A percentile compares a stretch with the other conserved stretches of the same genome.
phyloP scores from a whole-genome alignment of 2,113 vertebrate genomes.

The Psittacara wagleri region DNA sequence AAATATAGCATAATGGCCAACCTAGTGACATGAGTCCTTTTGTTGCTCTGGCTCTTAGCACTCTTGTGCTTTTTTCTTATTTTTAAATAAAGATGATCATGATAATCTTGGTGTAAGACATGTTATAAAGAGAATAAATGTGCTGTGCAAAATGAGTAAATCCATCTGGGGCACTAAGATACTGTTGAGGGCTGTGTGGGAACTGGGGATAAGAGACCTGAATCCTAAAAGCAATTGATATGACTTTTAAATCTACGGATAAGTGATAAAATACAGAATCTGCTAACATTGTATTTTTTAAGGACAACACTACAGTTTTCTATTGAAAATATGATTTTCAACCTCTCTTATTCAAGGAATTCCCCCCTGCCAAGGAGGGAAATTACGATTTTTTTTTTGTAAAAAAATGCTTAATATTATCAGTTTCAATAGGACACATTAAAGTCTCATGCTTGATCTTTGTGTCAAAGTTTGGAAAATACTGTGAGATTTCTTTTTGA shows the following conservation, averaged over 20 bases:
- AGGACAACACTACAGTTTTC: neutral
- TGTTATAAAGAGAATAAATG: neutral
- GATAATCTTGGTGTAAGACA: neutral
- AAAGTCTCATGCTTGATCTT: neutral
- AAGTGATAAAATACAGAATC: neutral
- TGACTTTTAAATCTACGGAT: neutral
- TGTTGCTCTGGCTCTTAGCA: neutral
- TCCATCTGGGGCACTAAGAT: neutral
- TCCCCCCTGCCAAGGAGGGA: rapidly evolving
- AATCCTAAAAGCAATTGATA: neutral
- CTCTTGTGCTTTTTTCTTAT: neutral
- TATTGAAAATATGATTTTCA: neutral
- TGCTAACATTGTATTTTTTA: neutral
- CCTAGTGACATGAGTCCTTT: neutral
- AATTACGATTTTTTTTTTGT: neutral
- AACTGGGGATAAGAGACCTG: neutral
- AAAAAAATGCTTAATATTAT: neutral
- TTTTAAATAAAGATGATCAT: neutral
- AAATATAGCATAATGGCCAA: neutral
- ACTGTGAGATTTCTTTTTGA: neutral
- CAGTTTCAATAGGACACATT: neutral
- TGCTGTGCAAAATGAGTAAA: neutral
- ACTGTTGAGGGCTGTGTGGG: neutral
- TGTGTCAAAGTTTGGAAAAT: neutral
- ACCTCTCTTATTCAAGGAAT: neutral